A percentile compares a stretch with the other conserved stretches of the same genome.
Conservation (phyloP, 2,113 vertebrate genomes). For the Silurus glanis region DNA sequence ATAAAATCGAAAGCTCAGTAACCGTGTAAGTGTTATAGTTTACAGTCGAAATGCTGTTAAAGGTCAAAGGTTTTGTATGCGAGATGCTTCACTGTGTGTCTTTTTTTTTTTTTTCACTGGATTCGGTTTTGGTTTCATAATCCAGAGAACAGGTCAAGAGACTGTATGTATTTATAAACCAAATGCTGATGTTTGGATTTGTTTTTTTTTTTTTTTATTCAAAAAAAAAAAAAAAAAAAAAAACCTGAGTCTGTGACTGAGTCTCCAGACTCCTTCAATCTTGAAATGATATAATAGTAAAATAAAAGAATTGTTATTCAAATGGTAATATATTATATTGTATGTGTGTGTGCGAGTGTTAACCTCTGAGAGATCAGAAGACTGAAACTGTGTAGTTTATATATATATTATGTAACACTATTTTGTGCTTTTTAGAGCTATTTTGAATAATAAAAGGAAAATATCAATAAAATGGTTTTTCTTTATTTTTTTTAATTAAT, state of each 20-base stretch:
- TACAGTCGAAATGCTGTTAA: neutral
- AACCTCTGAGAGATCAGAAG: too few relatives aligned
- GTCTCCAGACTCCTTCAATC: too few relatives aligned
- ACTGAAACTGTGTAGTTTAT: neutral
- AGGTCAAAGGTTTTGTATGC: neutral
- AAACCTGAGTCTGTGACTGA: neutral
- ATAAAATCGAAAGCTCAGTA: neutral
- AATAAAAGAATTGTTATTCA: neutral
- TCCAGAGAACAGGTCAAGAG: neutral
- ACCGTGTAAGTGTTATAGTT: neutral
- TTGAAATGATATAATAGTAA: too few relatives aligned
- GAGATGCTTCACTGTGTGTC: neutral
- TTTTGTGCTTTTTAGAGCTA: conserved; percentile 35
- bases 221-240: neutral
- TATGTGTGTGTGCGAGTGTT: neutral
- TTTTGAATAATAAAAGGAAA: conserved; percentile 45
- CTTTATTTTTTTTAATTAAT: neutral
- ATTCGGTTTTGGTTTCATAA: neutral
- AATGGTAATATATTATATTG: neutral
- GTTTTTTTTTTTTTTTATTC: neutral
- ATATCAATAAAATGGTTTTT: neutral
- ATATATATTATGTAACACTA: neutral
- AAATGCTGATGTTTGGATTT: neutral
- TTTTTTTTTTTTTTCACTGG: neutral
- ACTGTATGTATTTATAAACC: neutral